Evolutionary conservation across 2,113 vertebrate genomes (phyloP).

Genomic region (Prochilodus magdalenae): DNA sequence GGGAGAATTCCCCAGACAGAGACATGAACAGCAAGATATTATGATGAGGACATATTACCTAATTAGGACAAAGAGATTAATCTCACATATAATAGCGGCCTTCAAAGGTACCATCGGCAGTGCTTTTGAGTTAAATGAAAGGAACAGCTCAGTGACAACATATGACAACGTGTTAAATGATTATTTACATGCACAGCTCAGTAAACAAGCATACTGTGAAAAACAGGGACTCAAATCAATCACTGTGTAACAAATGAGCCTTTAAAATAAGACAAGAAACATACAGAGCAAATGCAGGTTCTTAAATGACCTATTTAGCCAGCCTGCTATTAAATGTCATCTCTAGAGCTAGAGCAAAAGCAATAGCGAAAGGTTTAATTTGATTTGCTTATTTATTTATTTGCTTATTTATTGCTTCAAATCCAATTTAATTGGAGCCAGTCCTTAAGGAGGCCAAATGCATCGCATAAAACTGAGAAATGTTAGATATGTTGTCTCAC

Average conservation of each 20-base stretch:
- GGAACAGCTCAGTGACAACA: not conserved
- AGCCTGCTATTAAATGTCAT: not conserved
- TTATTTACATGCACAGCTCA: not conserved
- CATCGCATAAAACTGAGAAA: not conserved
- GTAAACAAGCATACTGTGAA: not conserved
- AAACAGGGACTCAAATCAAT: not conserved
- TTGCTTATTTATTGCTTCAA: not conserved
- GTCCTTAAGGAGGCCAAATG: not conserved
- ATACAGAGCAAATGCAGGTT: not conserved
- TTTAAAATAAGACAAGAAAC: not conserved
- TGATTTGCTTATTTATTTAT: not conserved
- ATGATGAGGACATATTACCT: slow-evolving; percentile 27
- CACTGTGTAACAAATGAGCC: not conserved
- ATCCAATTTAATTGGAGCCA: not conserved
- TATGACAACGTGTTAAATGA: slow-evolving; percentile 7
- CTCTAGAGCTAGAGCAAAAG: not conserved
- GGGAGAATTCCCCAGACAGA: slow-evolving; percentile 14
- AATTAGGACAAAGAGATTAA: slow-evolving; percentile 32
- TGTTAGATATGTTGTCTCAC: not conserved
- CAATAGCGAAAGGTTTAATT: not conserved
- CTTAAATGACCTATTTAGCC: not conserved
- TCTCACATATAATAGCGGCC: slow-evolving; percentile 18
- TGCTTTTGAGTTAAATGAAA: not conserved
- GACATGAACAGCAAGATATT: slow-evolving; percentile 3
- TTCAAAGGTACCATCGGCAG: slow-evolving; percentile 9